A percentile compares a stretch with the other conserved stretches of the same genome.
Evolutionary conservation across 2,113 vertebrate genomes (phyloP).

Genomic region (Thryonomys swinderianus): DNA sequence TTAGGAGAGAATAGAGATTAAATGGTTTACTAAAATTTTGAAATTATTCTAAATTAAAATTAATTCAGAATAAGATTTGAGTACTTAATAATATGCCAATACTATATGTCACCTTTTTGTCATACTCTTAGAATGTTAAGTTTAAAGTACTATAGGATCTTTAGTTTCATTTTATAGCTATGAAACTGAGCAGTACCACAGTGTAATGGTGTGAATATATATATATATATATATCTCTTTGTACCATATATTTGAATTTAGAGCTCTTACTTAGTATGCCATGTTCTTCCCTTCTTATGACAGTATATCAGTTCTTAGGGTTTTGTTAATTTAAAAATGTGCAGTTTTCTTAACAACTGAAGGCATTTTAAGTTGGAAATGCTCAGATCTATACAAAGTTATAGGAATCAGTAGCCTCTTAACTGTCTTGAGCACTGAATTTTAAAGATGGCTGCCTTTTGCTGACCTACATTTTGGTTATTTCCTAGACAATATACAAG

Average conservation of each 20-base stretch:
- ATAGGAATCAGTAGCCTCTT: not conserved
- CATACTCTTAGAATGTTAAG: not conserved
- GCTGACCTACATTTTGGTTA: not conserved
- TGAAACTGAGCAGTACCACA: not conserved
- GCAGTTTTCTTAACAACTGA: slow-evolving; percentile 14
- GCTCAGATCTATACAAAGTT: not conserved
- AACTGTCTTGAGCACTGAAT: not conserved
- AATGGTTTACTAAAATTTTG: not conserved
- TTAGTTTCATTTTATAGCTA: not conserved
- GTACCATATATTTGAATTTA: not conserved
- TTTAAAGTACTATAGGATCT: not conserved
- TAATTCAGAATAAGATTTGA: not conserved
- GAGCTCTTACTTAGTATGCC: not conserved
- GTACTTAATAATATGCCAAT: not conserved
- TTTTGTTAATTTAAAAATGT: slow-evolving; percentile 41
- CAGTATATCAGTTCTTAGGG: not conserved
- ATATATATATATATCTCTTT: too few relatives aligned
- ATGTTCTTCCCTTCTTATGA: not conserved
- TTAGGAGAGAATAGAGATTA: not conserved
- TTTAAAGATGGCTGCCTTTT: not conserved
- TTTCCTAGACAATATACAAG: not conserved
- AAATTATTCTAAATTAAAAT: slow-evolving; percentile 46
- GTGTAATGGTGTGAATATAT: not conserved
- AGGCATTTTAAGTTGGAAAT: slow-evolving; percentile 28
- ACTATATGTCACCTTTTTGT: not conserved